These are phyloP conservation scores for Athalia rosae DNA, from an alignment of 2,888 invertebrate genomes.

Conservation along the genomic window DNA sequence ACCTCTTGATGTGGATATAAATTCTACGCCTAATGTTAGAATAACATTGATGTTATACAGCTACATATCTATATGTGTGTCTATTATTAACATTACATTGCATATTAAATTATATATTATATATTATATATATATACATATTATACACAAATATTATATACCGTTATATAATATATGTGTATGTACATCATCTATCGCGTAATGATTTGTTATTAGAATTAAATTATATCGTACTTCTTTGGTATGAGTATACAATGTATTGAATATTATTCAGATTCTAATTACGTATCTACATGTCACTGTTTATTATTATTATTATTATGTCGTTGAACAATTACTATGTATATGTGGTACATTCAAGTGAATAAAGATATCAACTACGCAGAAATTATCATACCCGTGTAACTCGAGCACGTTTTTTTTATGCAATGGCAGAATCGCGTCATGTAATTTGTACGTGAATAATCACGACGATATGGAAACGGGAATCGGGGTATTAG, in stretches of 20 bases:
- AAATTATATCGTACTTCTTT: slow-evolving; percentile 25
- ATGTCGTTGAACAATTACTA: slow-evolving; percentile 61
- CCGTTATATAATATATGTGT: background rate
- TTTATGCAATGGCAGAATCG: too few species aligned
- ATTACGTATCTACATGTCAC: slow-evolving; percentile 62
- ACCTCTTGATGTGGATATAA: slow-evolving; percentile 37
- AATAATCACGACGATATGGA: background rate
- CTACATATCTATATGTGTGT: slow-evolving; percentile 42
- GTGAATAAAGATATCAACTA: slow-evolving; percentile 60
- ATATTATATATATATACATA: slow-evolving; percentile 21
- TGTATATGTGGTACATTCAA: slow-evolving; percentile 64
- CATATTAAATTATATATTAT: slow-evolving; percentile 33
- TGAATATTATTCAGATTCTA: slow-evolving; percentile 56
- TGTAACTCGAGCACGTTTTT: too few species aligned
- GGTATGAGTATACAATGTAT: slow-evolving; percentile 18
- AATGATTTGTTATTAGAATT: slow-evolving; percentile 8
- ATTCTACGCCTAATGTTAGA: slow-evolving; percentile 43
- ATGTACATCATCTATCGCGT: background rate
- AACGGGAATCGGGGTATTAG: background rate
- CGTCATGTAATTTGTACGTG: background rate
- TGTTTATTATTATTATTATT: slow-evolving; percentile 56
- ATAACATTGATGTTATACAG: slow-evolving; percentile 29
- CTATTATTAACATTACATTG: slow-evolving; percentile 32
- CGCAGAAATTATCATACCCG: background rate
- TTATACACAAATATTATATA: background rate